phyloP scores from a whole-genome alignment of 1,140 invertebrate genomes.

The Neuroterus valhalla region DNA sequence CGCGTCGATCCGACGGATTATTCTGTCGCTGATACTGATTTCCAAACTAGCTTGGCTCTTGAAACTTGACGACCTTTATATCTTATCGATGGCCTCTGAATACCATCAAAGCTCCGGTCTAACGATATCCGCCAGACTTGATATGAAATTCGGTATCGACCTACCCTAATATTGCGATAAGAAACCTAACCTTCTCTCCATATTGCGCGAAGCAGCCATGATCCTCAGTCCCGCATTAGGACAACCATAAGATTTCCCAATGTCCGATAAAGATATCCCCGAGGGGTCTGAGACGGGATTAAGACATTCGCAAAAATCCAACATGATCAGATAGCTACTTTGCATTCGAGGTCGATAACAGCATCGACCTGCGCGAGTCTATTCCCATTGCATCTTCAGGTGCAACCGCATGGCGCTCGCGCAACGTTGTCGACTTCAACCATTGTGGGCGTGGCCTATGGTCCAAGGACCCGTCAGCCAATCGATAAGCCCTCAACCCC shows the following conservation, averaged over 20 bases:
- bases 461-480: constrained; percentile 59
- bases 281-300: constrained; percentile 45
- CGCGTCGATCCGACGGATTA: constrained; percentile 14
- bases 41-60: neutral
- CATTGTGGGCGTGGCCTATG: constrained; percentile 64
- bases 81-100: constrained; percentile 9
- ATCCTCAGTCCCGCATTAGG: neutral
- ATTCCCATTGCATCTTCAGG: constrained; percentile 49
- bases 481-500: constrained; percentile 63
- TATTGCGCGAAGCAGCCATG: neutral
- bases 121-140: constrained; percentile 2
- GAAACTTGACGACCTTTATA: neutral
- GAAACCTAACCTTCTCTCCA: neutral
- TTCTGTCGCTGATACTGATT: neutral
- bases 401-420: constrained; percentile 58
- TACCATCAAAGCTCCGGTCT: neutral
- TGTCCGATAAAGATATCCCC: constrained; percentile 36
- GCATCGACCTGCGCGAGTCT: constrained; percentile 55
- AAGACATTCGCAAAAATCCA: constrained; percentile 58
- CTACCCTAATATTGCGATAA: neutral
- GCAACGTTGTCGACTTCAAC: constrained; percentile 46
- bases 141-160: neutral
- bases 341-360: constrained; percentile 58
- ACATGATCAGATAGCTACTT: constrained; percentile 51
- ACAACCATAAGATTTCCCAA: neutral